phyloP scores from a whole-genome alignment of 2,797 vertebrate genomes.

The Catamblyrhynchus diadema region DNA sequence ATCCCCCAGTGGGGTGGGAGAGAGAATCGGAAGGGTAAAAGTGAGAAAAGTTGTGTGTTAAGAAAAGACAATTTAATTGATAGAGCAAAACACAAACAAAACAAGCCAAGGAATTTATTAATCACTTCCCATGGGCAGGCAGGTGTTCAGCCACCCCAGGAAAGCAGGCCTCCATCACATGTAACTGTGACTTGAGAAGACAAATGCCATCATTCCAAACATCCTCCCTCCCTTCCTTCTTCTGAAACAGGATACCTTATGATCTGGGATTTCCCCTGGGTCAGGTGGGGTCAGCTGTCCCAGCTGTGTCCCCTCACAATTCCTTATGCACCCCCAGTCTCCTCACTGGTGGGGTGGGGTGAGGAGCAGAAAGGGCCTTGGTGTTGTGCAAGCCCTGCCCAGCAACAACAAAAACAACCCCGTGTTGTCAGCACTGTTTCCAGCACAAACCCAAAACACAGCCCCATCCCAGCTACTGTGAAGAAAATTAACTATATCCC shows the following conservation, averaged over 20 bases:
- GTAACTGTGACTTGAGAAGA: background rate
- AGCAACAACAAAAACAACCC: background rate
- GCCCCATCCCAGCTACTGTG: no score
- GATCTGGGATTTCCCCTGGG: background rate
- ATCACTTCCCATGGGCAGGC: background rate
- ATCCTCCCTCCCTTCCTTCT: background rate
- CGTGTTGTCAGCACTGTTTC: rapidly evolving
- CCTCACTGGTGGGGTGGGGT: background rate
- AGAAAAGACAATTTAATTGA: background rate
- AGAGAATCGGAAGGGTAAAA: background rate
- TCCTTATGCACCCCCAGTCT: background rate
- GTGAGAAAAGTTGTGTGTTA: background rate
- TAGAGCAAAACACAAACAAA: background rate
- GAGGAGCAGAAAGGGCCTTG: background rate
- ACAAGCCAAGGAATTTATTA: background rate
- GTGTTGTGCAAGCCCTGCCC: background rate
- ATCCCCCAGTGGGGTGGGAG: no score
- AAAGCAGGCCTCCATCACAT: background rate
- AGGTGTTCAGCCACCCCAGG: background rate
- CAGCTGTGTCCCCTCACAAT: background rate
- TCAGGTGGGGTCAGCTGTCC: background rate
- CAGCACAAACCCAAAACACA: background rate
- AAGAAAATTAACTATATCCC: background rate
- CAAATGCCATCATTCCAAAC: rapidly evolving
- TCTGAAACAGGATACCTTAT: background rate